phyloP scores from a whole-genome alignment of 2,888 invertebrate species.

The Sycophila texana region DNA sequence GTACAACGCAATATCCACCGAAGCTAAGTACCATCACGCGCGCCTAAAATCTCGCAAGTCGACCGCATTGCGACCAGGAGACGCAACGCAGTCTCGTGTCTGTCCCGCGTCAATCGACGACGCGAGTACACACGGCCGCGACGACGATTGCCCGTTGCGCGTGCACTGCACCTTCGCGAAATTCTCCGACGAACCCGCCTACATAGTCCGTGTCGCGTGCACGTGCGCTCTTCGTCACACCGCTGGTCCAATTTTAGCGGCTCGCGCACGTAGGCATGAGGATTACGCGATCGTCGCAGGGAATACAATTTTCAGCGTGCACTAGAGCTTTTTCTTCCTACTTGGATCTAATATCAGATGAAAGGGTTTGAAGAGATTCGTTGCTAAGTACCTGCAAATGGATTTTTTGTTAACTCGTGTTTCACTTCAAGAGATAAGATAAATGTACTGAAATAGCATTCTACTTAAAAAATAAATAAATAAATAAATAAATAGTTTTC shows the following conservation, averaged over 20 bases:
- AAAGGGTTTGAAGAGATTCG: no score
- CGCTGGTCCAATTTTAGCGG: constrained; percentile 61
- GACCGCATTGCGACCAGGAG: background rate
- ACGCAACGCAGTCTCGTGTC: background rate
- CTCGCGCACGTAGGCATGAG: constrained; percentile 55
- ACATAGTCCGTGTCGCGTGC: background rate
- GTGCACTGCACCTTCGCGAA: background rate
- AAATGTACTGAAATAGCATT: no score
- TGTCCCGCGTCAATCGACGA: background rate
- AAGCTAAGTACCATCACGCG: background rate
- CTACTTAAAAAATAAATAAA: no score
- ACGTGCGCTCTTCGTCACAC: background rate
- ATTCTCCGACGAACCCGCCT: background rate
- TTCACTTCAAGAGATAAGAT: no score
- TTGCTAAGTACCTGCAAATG: no score
- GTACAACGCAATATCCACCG: background rate
- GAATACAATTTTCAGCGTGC: no score
- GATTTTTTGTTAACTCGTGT: no score
- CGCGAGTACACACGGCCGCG: background rate
- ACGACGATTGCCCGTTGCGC: background rate
- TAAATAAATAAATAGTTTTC: no score
- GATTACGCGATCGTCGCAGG: constrained; percentile 43
- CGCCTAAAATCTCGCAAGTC: background rate
- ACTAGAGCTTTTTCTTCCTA: no score
- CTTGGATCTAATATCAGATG: no score